A percentile compares a stretch with the other conserved stretches of the same genome.
These are phyloP conservation scores for Myotis yumanensis DNA, from an alignment of 2,113 vertebrate species.

Conservation along the genomic window DNA sequence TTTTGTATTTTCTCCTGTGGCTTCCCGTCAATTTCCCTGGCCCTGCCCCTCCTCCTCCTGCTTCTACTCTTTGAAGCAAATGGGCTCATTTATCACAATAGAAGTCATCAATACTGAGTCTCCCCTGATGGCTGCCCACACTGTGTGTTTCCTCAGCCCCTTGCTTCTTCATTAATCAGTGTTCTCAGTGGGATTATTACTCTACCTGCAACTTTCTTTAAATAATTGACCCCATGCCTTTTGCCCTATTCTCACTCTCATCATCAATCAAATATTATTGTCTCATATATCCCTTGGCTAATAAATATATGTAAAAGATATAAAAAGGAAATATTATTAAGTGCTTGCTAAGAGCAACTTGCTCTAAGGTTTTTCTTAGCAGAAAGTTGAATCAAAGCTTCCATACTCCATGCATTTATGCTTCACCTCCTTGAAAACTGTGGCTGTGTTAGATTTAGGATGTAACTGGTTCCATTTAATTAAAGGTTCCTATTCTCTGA, in stretches of 20 bases:
- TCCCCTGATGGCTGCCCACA: background rate
- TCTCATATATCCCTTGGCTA: background rate
- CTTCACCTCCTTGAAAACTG: background rate
- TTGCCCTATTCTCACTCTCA: background rate
- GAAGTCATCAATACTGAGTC: background rate
- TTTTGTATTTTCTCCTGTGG: background rate
- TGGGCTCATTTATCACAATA: background rate
- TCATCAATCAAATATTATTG: conserved; percentile 5
- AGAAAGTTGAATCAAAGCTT: conserved; percentile 10
- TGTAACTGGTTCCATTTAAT: background rate
- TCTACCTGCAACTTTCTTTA: background rate
- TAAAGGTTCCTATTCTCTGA: background rate
- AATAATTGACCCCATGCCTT: background rate
- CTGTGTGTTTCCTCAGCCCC: background rate
- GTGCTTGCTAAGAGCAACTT: background rate
- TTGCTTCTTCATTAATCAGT: background rate
- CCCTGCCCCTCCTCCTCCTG: background rate
- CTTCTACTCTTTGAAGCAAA: background rate
- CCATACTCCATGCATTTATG: background rate
- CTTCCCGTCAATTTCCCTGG: background rate
- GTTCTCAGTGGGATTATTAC: background rate
- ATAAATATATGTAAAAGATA: background rate
- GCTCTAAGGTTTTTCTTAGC: background rate
- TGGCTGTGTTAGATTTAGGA: background rate
- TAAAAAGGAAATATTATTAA: background rate